These are phyloP conservation scores for Ellobium chinense DNA, from an alignment of 2,888 invertebrate species.

Conservation along the genomic window DNA sequence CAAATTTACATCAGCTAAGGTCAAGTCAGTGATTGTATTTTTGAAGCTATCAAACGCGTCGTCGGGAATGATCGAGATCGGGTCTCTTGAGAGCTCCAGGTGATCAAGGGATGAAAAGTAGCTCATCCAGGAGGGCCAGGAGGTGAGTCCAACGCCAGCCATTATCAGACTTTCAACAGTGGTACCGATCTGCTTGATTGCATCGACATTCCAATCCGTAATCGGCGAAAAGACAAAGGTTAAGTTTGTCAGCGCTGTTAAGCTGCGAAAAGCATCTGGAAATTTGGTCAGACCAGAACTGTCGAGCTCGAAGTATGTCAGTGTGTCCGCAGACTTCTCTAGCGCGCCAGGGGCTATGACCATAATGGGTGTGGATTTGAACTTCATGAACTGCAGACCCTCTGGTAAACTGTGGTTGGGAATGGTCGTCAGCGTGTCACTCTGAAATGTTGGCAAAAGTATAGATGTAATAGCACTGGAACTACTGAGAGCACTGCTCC, in stretches of 20 bases:
- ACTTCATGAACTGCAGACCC: not conserved
- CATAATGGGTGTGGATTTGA: not conserved
- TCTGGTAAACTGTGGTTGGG: not conserved
- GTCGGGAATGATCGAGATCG: not conserved
- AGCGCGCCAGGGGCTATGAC: not conserved
- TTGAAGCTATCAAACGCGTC: not conserved
- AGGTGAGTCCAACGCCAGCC: not conserved
- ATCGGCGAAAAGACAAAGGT: not conserved
- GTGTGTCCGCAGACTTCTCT: not conserved
- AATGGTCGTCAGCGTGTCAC: not conserved
- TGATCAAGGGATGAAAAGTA: not conserved
- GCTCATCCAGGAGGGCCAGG: constrained; percentile 13
- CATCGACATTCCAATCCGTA: constrained; percentile 11
- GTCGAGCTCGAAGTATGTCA: not conserved
- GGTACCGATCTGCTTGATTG: not conserved
- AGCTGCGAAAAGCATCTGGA: not conserved
- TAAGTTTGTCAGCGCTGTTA: not conserved
- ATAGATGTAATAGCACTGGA: no score
- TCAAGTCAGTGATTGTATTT: not conserved
- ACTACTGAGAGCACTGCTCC: no score
- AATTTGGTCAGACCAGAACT: not conserved
- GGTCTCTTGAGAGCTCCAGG: not conserved
- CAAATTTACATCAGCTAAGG: not conserved
- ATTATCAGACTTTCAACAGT: not conserved
- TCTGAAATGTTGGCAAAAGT: no score